These are phyloP conservation scores for Wiebesia pumilae DNA, from an alignment of 1,140 invertebrate species.

Conservation along the genomic window DNA sequence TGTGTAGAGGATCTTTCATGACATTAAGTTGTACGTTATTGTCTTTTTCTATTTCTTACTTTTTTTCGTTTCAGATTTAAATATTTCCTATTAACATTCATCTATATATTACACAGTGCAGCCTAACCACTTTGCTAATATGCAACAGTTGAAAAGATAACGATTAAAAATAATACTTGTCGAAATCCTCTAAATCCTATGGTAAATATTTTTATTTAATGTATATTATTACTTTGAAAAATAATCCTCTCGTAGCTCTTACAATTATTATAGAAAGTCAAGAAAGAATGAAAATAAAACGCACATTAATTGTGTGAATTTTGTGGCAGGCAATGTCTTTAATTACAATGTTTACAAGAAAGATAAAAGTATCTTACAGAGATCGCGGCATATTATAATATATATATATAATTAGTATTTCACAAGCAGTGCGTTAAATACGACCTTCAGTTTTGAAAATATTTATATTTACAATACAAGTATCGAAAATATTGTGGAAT, in stretches of 20 bases:
- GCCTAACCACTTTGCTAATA: slow-evolving; percentile 44
- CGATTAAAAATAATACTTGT: slow-evolving; percentile 2
- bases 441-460: slow-evolving; percentile 8
- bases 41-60: slow-evolving; percentile 46
- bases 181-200: slow-evolving; percentile 4
- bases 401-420: slow-evolving; percentile 26
- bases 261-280: slow-evolving; percentile 5
- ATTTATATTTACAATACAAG: slow-evolving; percentile 43
- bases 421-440: neutral
- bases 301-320: neutral
- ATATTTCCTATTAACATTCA: slow-evolving; percentile 49
- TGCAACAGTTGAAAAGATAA: slow-evolving; percentile 24
- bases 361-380: slow-evolving; percentile 43
- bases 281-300: slow-evolving; percentile 4
- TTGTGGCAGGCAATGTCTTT: slow-evolving; percentile 18
- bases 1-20: slow-evolving; percentile 24
- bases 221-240: slow-evolving; percentile 13
- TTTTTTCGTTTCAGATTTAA: slow-evolving; percentile 35
- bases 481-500: neutral
- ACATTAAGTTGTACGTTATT: slow-evolving; percentile 48
- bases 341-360: slow-evolving; percentile 46
- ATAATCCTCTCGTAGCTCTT: neutral
- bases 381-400: slow-evolving; percentile 27
- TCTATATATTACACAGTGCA: slow-evolving; percentile 43
- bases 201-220: slow-evolving; percentile 25